Evolutionary conservation across 2,888 invertebrate genomes (phyloP), one percentile per base, ranked within the genome.

Genomic region (Syrphus vitripennis): DNA sequence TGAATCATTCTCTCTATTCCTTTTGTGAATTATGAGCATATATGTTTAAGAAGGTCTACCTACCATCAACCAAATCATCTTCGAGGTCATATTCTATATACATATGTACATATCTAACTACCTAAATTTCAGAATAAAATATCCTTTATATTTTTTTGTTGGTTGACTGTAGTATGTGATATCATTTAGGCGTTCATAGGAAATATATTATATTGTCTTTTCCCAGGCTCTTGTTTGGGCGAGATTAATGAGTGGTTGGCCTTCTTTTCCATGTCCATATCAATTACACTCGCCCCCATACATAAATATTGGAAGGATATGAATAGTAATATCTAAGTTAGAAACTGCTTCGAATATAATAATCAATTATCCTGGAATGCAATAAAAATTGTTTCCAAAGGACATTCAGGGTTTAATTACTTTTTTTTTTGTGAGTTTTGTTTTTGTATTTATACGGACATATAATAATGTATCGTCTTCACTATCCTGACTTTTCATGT

Each of bases 281-380:
- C 72, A 78, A 78, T 83, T 69, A 67, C 59, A 69, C 74, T 7
- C 45, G 19, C 45, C 42, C 21, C 57, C 57, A 65, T 71, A 70
- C 31, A 74, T 37, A 65, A n/a, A n/a, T n/a, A n/a, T n/a, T n/a
- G n/a, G n/a, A n/a, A 45, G 55, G 63, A 74, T 80, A 80, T 82
- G 74, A 82, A 74, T 81, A 77, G 61, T 81, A 81, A 86, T 77
- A 57, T 65, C 55, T 34, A 48, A 80, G 59, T 59, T 48, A 55
- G 57, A 50, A 69, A 53, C 81, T 76, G 37, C 82, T 74, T 74
- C 69, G 74, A 83, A 77, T 84, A 70, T 78, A 86, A 86, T 86
- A 86, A 86, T 86, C 86, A 86, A 82, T 86, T 86, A 86, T 81
- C 77, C 50, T 82, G 86, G 86, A 86, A 86, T 82, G 86, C 74